These are phyloP conservation scores for Pipistrellus pygmaeus DNA, from an alignment of 2,797 vertebrate genomes.

Conservation along the genomic window DNA sequence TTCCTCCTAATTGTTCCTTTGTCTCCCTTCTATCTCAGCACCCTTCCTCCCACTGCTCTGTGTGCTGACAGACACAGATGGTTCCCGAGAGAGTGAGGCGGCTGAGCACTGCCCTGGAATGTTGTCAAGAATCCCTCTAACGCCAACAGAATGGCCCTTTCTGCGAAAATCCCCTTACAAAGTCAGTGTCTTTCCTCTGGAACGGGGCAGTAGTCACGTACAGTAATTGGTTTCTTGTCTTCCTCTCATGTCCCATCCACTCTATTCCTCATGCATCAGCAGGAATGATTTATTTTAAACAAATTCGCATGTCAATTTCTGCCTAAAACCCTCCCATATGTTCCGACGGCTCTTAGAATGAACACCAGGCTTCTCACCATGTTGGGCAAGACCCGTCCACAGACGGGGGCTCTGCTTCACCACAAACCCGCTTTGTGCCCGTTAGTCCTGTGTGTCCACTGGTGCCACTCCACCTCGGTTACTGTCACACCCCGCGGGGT, in stretches of 20 bases:
- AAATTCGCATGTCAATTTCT: neutral
- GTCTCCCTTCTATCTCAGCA: neutral
- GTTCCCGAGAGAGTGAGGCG: neutral
- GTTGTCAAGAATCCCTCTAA: neutral
- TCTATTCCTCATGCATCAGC: neutral
- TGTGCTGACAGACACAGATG: rapidly evolving
- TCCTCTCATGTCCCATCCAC: rapidly evolving
- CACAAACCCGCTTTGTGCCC: rapidly evolving
- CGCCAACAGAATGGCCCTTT: neutral
- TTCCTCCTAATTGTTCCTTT: neutral
- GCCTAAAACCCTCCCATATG: no score
- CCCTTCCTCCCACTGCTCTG: no score
- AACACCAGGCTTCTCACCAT: rapidly evolving
- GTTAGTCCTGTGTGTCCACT: rapidly evolving
- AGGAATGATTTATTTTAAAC: neutral
- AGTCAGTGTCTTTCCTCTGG: no score
- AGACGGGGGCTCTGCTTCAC: rapidly evolving
- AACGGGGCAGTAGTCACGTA: rapidly evolving
- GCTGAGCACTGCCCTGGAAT: neutral
- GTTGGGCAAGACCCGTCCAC: rapidly evolving
- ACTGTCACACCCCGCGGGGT: rapidly evolving
- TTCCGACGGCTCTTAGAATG: neutral
- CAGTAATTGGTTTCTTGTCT: neutral
- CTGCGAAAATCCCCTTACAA: neutral
- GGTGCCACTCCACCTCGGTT: rapidly evolving